A percentile compares a stretch with the other conserved stretches of the same genome.
These are phyloP conservation scores for Lasioglossum malachurum DNA, from an alignment of 2,888 invertebrate species.

Conservation along the genomic window DNA sequence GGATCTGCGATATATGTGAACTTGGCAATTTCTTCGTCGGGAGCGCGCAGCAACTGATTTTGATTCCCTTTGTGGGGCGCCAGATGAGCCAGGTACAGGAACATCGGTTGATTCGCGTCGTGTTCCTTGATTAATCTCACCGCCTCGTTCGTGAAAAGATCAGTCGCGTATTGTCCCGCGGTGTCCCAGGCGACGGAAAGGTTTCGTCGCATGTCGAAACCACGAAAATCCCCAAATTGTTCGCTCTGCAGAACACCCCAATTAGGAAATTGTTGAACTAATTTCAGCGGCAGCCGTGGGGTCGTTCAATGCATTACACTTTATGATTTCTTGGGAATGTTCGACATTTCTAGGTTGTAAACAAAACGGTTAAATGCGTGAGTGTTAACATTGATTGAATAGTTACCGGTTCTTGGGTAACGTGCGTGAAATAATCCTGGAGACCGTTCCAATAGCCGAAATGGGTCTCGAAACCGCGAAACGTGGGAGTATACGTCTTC, in stretches of 20 bases:
- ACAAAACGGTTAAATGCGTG: not conserved
- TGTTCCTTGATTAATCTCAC: slow-evolving; percentile 86
- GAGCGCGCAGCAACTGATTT: slow-evolving; percentile 89
- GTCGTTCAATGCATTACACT: no score
- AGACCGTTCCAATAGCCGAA: slow-evolving; percentile 92
- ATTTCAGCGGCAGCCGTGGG: no score
- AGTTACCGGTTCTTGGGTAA: slow-evolving; percentile 85
- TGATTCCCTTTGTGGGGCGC: slow-evolving; percentile 90
- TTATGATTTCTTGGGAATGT: no score
- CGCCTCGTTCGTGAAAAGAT: slow-evolving; percentile 89
- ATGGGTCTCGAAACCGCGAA: slow-evolving; percentile 92
- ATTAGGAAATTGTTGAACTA: not conserved
- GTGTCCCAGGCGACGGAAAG: slow-evolving; percentile 86
- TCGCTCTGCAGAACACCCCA: slow-evolving; percentile 21
- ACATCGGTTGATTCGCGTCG: slow-evolving; percentile 86
- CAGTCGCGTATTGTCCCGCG: slow-evolving; percentile 88
- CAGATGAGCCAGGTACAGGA: slow-evolving; percentile 89
- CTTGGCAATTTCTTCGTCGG: slow-evolving; percentile 89
- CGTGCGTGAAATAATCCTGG: slow-evolving; percentile 91
- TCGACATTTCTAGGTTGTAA: not conserved
- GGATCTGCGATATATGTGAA: slow-evolving; percentile 89
- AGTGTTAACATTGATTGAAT: not conserved
- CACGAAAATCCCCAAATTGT: slow-evolving; percentile 74
- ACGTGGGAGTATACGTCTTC: slow-evolving; percentile 90
- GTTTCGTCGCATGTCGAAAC: slow-evolving; percentile 89